Evolutionary conservation across 2,113 vertebrate species (phyloP), one percentile per base, ranked within the genome.

Genomic region (Actenoides lindsayi): DNA sequence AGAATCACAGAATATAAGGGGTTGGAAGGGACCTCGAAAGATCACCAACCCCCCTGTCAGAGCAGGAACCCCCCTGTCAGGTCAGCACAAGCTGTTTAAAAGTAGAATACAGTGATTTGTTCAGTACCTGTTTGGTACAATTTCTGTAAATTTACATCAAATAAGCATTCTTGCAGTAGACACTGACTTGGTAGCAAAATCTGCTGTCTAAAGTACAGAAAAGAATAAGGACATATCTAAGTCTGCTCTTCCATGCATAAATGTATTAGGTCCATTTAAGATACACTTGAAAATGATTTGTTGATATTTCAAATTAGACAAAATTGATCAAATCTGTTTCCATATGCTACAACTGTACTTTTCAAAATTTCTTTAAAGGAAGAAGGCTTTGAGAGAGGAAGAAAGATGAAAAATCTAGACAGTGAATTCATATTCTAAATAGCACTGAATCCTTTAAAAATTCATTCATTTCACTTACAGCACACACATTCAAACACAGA

Each of bases 31-130:
- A 37, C 37, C 37, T 37, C 37, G 37, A 37, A 37, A 37, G 37
- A 37, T 37, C 37, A 37, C 37, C 37, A 37, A 37, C 37, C 37
- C 37, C 37, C 37, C 37, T 37, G 37, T 37, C 37, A 37, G 37
- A 37, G 37, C 37, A 37, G 37, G 37, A 37, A 37, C 37, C 37
- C 37, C 37, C 37, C 37, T 37, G 37, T 8, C 37, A 37, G 37
- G 37, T 20, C 76, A 65, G n/a, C 0, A 0, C 35, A 65, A 1
- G 5, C 37, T 79, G 16, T 54, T 70, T 63, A 42, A 37, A 56
- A 57, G 84, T 8, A 44, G 62, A 80, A 65, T 51, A 25, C 23
- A 59, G 31, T 23, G 44, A 85, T 87, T 78, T 74, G 16, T 14
- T 77, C 44, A 83, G 35, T 41, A 82, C 5, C 8, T 19, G 10